Conservation (phyloP, 1,140 invertebrate species). For the Ericerus pela region DNA sequence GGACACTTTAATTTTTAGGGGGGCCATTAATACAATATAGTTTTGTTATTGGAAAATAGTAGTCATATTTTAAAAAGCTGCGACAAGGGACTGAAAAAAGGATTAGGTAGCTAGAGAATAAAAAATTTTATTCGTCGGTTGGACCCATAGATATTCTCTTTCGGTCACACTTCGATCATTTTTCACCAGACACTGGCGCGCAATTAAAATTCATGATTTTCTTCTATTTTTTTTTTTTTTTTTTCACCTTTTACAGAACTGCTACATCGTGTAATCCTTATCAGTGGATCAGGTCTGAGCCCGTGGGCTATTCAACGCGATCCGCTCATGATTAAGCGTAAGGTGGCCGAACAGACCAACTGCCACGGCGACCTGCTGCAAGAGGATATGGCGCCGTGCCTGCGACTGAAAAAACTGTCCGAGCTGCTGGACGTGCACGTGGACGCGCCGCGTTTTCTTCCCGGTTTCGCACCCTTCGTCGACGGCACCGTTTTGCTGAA, state of each 20-base stretch:
- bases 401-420: constrained; percentile 52
- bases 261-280: constrained; percentile 75
- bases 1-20: no score
- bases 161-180: no score
- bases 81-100: no score
- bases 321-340: constrained; percentile 60
- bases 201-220: no score
- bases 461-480: constrained; percentile 76
- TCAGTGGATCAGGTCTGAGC: constrained; percentile 87
- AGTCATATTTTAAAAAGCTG: no score
- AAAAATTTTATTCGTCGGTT: no score
- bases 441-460: constrained; percentile 63
- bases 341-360: constrained; percentile 58
- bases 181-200: no score
- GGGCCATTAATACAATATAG: no score
- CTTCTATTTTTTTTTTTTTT: no score
- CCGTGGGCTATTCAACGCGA: constrained; percentile 86
- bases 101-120: no score
- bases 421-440: constrained; percentile 55
- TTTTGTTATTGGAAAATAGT: no score
- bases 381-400: constrained; percentile 69
- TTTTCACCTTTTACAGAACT: constrained; percentile 42
- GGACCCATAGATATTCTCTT: no score
- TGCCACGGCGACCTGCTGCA: constrained; percentile 59
- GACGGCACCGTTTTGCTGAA: constrained; percentile 61